Evolutionary conservation across 1,140 invertebrate genomes (phyloP).

Genomic region (Eumaeus atala): DNA sequence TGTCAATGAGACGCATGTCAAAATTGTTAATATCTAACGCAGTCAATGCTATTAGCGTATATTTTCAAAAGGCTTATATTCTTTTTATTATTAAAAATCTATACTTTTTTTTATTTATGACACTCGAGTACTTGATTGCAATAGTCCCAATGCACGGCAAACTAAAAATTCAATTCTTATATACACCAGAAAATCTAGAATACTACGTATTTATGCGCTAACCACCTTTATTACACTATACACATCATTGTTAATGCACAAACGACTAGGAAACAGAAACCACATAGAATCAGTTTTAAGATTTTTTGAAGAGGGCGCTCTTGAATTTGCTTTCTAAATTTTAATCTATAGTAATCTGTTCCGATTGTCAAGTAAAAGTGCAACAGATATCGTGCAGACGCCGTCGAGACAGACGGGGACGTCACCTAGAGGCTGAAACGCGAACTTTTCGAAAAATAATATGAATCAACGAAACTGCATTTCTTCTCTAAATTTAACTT

Average conservation of each 20-base stretch:
- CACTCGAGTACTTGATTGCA: constrained; percentile 46
- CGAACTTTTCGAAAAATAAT: too few species aligned
- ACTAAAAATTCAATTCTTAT: constrained; percentile 19
- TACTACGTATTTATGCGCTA: neutral
- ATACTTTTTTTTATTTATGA: constrained; percentile 37
- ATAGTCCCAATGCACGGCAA: constrained; percentile 27
- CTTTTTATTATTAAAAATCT: constrained; percentile 13
- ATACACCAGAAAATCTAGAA: constrained; percentile 2
- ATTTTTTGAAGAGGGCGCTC: too few species aligned
- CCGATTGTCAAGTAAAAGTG: too few species aligned
- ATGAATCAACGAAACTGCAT: too few species aligned
- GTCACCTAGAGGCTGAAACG: too few species aligned
- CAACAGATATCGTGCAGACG: too few species aligned
- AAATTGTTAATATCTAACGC: constrained; percentile 17
- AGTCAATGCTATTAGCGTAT: constrained; percentile 9
- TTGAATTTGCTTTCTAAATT: too few species aligned
- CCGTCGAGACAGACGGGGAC: too few species aligned
- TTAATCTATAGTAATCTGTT: too few species aligned
- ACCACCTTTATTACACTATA: constrained; percentile 17
- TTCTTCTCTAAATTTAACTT: too few species aligned
- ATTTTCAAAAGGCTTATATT: constrained; percentile 14
- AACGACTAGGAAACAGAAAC: neutral
- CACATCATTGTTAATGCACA: constrained; percentile 25
- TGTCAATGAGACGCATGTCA: constrained; percentile 10
- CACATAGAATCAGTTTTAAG: too few species aligned